Evolutionary conservation across 1,140 invertebrate genomes (phyloP).

Genomic region (Heliconius nattereri): DNA sequence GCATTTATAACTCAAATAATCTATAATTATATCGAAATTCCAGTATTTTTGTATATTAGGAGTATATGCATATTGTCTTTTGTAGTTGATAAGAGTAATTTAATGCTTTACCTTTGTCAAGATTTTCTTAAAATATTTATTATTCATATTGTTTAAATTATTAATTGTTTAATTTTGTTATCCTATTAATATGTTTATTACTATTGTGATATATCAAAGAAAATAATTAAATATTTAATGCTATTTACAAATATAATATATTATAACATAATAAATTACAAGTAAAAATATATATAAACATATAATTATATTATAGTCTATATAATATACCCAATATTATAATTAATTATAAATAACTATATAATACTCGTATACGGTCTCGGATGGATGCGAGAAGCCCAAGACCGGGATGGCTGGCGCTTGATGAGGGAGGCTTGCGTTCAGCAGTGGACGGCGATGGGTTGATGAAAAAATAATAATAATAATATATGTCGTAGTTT

Average conservation of each 20-base stretch:
- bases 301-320: background rate
- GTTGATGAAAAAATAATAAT: no score
- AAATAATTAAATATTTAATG: conserved; percentile 10
- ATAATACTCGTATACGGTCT: no score
- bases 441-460: no score
- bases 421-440: no score
- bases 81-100: background rate
- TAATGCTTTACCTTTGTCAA: no score
- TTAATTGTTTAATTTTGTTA: no score
- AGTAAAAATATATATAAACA: background rate
- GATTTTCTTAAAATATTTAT: background rate
- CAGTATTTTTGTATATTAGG: background rate
- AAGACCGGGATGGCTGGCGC: no score
- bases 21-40: background rate
- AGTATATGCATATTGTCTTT: background rate
- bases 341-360: conserved; percentile 25
- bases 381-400: no score
- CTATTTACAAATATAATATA: background rate
- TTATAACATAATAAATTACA: no score
- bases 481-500: conserved; percentile 41
- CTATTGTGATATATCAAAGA: conserved; percentile 15
- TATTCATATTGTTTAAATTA: background rate
- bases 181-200: background rate
- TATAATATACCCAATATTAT: background rate
- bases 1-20: background rate